Evolutionary conservation across 2,888 invertebrate species (phyloP).

Genomic region (Caenorhabditis panamensis): DNA sequence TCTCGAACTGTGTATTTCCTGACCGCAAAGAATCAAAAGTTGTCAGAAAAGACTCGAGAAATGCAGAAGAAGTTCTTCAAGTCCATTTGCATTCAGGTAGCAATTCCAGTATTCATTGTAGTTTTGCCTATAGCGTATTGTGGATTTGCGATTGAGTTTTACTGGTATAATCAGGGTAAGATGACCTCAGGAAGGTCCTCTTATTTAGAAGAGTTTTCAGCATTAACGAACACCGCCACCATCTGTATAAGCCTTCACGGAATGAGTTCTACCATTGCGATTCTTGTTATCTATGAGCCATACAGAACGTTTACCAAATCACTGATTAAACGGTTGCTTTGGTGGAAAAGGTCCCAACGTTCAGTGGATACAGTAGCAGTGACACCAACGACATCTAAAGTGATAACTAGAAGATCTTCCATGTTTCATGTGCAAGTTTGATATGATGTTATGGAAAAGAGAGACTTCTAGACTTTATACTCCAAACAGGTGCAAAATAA

Average conservation of each 20-base stretch:
- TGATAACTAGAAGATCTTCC: too few species aligned
- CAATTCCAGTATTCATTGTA: conserved; percentile 35
- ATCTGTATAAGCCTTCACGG: conserved; percentile 34
- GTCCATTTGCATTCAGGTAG: conserved; percentile 37
- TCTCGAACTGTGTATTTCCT: conserved; percentile 28
- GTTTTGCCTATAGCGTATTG: conserved; percentile 15
- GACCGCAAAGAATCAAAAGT: not conserved
- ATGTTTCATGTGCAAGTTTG: too few species aligned
- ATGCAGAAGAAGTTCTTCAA: conserved; percentile 39
- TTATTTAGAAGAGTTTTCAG: conserved; percentile 9
- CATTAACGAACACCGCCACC: conserved; percentile 29
- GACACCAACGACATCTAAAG: too few species aligned
- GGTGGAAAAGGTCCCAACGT: too few species aligned
- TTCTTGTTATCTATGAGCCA: conserved; percentile 36
- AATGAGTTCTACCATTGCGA: conserved; percentile 34
- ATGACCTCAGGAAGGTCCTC: too few species aligned
- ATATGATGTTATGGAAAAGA: too few species aligned
- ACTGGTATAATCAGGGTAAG: conserved; percentile 42
- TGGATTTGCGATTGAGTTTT: conserved; percentile 17
- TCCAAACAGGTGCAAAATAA: too few species aligned
- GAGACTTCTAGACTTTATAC: too few species aligned
- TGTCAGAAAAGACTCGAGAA: conserved; percentile 30
- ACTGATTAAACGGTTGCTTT: not conserved
- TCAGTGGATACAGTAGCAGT: too few species aligned
- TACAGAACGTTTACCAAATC: conserved; percentile 37